Base-by-base conservation (phyloP, 2,888 invertebrate genomes). In the Anaspis maculata region DNA sequence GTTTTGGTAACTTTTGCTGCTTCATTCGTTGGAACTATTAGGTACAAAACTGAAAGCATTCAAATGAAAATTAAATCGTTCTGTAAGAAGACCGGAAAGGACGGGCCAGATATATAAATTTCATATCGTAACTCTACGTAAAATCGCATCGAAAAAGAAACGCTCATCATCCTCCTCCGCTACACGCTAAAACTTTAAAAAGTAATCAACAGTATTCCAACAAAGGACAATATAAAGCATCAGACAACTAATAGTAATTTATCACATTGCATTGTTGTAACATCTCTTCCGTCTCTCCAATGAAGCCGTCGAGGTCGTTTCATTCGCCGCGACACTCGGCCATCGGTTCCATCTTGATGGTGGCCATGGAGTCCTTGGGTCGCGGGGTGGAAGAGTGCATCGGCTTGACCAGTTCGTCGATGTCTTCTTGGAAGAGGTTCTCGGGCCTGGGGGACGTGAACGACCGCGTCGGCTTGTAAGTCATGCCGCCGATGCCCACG, bases 341-440 rank as follows among this genome's bases (percentile, higher is more conserved):
- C 37, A 79, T 64, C 39, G 79, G 78, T 63, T 84, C 85, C 64
- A 84, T 71, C 67, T 83, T 83, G 44, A 83, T 81, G 48, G 74
- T 75, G 52, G 77, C 69, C 49, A 73, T 68, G 41, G 73, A 64
- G 49, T 69, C 68, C 56, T 74, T 66, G 43, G 66, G 56, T 51
- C 68, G 68, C 44, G 47, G 32, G 37, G 51, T 54, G 62, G 44
- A 67, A 57, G 49, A 69, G 51, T 42, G 71, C 63, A 57, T 75
- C 58, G 59, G 79, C 73, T 70, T 84, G 5, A 76, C 76, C 46
- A 76, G 63, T 43, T 76, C 75, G 49, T 74, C 73, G 42, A 76
- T 73, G 51, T 76, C 76, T 54, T 75, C 76, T 52, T 75, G 74
- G 64, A 76, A 76, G 57, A 75, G 67, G 50, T 69, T 71, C 51